Conservation (phyloP, 92 coral and sea anemone genomes). For the Montipora capitata region DNA sequence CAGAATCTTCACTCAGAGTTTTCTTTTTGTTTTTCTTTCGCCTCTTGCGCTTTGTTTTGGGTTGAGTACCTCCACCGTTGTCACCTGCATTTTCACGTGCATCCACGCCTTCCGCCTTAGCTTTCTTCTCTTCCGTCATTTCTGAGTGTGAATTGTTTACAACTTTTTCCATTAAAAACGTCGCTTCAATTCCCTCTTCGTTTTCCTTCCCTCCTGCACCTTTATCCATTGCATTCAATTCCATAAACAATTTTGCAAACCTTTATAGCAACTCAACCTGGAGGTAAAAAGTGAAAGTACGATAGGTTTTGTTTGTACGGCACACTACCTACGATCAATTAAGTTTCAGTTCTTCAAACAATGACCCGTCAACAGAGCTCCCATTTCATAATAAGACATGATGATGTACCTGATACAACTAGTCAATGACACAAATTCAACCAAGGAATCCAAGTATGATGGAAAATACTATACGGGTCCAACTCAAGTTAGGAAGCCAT, state of each 20-base stretch:
- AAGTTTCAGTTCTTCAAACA: background rate
- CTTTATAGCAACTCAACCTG: background rate
- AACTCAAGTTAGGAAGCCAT: slow-evolving; percentile 22
- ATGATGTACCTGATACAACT: background rate
- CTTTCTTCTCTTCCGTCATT: background rate
- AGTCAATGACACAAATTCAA: background rate
- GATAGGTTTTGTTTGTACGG: background rate
- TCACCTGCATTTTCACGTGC: slow-evolving; percentile 9
- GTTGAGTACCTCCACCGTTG: background rate
- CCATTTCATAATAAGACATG: background rate
- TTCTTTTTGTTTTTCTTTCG: slow-evolving; percentile 72
- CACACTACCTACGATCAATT: background rate
- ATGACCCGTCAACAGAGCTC: background rate
- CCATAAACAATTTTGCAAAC: slow-evolving; percentile 5
- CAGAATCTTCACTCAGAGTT: slow-evolving; percentile 12
- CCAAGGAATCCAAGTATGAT: background rate
- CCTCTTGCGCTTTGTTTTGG: slow-evolving; percentile 45
- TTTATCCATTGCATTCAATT: slow-evolving; percentile 2
- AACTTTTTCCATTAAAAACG: background rate
- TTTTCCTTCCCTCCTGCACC: background rate
- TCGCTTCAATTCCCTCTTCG: slow-evolving; percentile 9
- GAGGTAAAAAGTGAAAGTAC: slow-evolving; percentile 24
- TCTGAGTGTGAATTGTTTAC: slow-evolving; percentile 13
- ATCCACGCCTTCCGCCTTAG: background rate
- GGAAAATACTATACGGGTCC: background rate